A percentile compares a stretch with the other conserved stretches of the same genome.
Conservation (phyloP, 1,140 invertebrate genomes). For the Pseudachorutes palmiensis region DNA sequence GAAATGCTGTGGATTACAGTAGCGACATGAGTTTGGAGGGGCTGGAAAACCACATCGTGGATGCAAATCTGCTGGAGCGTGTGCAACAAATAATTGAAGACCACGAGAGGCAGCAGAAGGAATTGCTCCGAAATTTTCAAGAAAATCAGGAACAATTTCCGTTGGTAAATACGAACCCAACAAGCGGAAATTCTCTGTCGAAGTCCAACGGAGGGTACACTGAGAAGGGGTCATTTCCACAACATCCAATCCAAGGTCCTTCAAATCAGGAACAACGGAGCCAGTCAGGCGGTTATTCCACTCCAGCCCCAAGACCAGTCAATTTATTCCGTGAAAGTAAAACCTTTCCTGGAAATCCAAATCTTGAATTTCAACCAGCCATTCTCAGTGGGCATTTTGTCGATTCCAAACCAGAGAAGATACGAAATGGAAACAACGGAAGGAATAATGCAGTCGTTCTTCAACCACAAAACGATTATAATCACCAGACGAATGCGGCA, state of each 20-base stretch:
- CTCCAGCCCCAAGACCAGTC: too few species aligned
- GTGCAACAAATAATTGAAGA: constrained; percentile 38
- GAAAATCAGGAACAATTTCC: background rate
- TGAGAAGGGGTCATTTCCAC: too few species aligned
- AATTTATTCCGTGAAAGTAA: background rate
- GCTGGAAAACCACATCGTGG: constrained; percentile 31
- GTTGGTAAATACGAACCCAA: background rate
- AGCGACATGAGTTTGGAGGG: constrained; percentile 23
- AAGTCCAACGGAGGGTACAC: background rate
- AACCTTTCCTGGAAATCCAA: constrained; percentile 3
- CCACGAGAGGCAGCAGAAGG: constrained; percentile 36
- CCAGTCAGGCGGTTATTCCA: too few species aligned
- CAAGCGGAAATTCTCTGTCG: background rate
- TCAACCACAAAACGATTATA: too few species aligned
- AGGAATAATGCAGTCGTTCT: too few species aligned
- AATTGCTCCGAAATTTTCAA: constrained; percentile 9
- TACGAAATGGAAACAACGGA: background rate
- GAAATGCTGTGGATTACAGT: background rate
- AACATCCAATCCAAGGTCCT: background rate
- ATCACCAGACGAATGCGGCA: too few species aligned
- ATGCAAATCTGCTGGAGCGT: constrained; percentile 26
- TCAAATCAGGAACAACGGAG: too few species aligned
- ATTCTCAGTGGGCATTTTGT: constrained; percentile 31
- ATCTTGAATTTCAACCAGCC: constrained; percentile 33
- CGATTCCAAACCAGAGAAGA: constrained; percentile 18